phyloP scores from a whole-genome alignment of 2,888 invertebrate species.

The Lasioglossum leucozonium region DNA sequence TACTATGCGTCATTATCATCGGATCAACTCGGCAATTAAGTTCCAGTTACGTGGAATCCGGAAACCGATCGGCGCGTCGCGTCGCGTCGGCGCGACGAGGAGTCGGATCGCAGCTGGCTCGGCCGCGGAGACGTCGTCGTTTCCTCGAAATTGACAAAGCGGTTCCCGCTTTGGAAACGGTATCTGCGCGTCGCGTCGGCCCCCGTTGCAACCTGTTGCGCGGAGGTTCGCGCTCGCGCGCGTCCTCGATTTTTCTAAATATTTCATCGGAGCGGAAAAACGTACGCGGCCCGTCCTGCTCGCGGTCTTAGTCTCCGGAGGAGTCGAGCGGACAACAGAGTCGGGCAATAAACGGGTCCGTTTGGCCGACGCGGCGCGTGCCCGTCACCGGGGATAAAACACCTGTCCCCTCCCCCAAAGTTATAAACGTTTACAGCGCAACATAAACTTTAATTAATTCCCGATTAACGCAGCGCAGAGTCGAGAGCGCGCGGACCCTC shows the following conservation, averaged over 20 bases:
- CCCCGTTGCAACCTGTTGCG: conserved; percentile 66
- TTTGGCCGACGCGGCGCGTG: conserved; percentile 63
- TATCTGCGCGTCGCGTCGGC: conserved; percentile 22
- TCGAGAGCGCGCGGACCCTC: neutral
- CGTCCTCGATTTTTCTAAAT: conserved; percentile 67
- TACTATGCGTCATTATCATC: neutral
- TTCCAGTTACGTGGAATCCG: neutral
- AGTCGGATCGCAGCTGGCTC: neutral
- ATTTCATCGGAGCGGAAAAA: conserved; percentile 44
- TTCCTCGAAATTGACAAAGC: conserved; percentile 36
- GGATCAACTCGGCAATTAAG: neutral
- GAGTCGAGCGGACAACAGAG: neutral
- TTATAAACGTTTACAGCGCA: conserved; percentile 82
- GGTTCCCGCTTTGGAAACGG: conserved; percentile 57
- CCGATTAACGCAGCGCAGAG: conserved; percentile 77
- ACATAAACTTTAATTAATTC: conserved; percentile 84
- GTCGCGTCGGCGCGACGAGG: neutral
- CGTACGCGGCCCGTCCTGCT: neutral
- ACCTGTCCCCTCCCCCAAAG: conserved; percentile 74
- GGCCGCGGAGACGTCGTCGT: neutral
- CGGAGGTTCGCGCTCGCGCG: neutral
- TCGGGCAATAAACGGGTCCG: conserved; percentile 56
- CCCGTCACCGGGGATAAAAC: conserved; percentile 64
- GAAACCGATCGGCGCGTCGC: neutral
- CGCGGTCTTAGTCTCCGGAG: neutral